Conservation (phyloP, 1,140 invertebrate genomes). For the Tetranychus cinnabarinus region DNA sequence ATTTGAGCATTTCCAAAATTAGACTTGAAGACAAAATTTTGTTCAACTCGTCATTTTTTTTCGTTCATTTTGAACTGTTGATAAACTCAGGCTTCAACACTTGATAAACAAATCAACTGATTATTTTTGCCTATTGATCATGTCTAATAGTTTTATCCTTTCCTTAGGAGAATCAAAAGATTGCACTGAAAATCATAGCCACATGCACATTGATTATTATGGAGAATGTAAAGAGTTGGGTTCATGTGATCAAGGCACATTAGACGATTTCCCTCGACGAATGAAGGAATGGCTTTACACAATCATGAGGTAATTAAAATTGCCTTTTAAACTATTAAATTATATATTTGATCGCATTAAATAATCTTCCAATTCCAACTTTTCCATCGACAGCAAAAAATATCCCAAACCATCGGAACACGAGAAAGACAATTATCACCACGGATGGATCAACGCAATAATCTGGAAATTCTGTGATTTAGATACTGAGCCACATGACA, state of each 20-base stretch:
- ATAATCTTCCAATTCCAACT: background rate
- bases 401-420: background rate
- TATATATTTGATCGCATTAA: background rate
- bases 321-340: background rate
- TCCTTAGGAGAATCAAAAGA: constrained; percentile 20
- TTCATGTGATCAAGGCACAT: constrained; percentile 53
- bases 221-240: constrained; percentile 23
- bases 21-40: too few relatives aligned
- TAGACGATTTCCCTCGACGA: constrained; percentile 67
- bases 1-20: too few relatives aligned
- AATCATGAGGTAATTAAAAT: constrained; percentile 53
- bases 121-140: background rate
- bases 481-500: constrained; percentile 61
- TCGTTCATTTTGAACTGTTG: too few relatives aligned
- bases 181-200: constrained; percentile 45
- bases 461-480: constrained; percentile 94
- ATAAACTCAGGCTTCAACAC: too few relatives aligned
- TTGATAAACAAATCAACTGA: too few relatives aligned
- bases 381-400: background rate
- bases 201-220: constrained; percentile 81
- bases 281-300: constrained; percentile 94
- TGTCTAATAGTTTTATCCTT: background rate
- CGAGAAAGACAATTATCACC: constrained; percentile 9
- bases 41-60: too few relatives aligned
- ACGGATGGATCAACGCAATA: constrained; percentile 66